A percentile compares a stretch with the other conserved stretches of the same genome.
Evolutionary conservation across 2,888 invertebrate species (phyloP).

Genomic region (Lasioglossum zephyrum): DNA sequence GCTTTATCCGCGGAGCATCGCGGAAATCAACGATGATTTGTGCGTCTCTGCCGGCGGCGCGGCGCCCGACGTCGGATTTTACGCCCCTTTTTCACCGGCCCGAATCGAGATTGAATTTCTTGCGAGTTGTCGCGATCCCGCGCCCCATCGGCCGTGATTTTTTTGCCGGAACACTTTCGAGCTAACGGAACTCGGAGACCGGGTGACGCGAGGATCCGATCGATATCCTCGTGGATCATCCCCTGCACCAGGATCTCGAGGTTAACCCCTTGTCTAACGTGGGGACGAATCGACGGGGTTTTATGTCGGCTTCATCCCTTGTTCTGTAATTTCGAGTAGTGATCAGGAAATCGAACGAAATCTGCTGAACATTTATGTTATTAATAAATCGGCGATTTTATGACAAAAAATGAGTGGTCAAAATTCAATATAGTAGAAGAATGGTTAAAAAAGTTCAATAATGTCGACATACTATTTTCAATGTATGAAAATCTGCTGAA

Average conservation of each 20-base stretch:
- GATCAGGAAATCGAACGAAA: too few relatives aligned
- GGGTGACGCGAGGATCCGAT: neutral
- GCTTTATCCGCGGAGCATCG: slow-evolving; percentile 54
- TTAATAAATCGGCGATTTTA: too few relatives aligned
- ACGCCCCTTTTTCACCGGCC: slow-evolving; percentile 10
- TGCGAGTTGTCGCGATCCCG: slow-evolving; percentile 47
- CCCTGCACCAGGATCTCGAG: neutral
- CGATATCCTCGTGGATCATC: neutral
- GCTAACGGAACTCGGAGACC: neutral
- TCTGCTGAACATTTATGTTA: too few relatives aligned
- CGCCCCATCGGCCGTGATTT: slow-evolving; percentile 22
- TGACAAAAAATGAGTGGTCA: too few relatives aligned
- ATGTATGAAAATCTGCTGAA: too few relatives aligned
- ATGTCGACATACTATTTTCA: too few relatives aligned
- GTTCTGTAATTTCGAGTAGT: too few relatives aligned
- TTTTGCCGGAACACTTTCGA: slow-evolving; percentile 1
- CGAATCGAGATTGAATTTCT: slow-evolving; percentile 60
- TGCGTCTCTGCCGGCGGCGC: slow-evolving; percentile 30
- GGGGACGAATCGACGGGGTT: too few relatives aligned
- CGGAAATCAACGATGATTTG: slow-evolving; percentile 61
- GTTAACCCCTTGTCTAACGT: too few relatives aligned
- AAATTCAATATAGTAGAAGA: too few relatives aligned
- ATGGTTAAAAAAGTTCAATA: too few relatives aligned
- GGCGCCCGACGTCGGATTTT: slow-evolving; percentile 39
- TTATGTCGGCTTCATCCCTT: too few relatives aligned